phyloP scores from a whole-genome alignment of 2,888 invertebrate species.

The Drosophila putrida region DNA sequence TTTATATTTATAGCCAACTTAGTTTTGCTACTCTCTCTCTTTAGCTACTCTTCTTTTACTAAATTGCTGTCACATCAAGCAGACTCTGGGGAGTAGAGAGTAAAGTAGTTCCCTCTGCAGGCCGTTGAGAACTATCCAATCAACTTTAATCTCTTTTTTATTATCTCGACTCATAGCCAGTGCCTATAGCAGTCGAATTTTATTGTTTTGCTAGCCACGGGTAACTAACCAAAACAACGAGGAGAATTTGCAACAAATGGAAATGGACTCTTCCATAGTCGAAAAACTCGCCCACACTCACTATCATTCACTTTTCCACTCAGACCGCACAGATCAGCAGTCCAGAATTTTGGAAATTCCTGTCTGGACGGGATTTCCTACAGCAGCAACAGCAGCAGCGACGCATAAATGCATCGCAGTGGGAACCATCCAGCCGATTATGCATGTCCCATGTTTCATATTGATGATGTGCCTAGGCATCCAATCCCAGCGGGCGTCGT shows the following conservation, averaged over 20 bases:
- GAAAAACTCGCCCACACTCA: slow-evolving; percentile 13
- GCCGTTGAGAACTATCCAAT: neutral
- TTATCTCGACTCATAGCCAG: slow-evolving; percentile 43
- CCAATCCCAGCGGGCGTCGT: slow-evolving; percentile 23
- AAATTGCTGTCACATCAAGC: neutral
- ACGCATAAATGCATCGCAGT: slow-evolving; percentile 71
- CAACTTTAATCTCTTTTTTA: slow-evolving; percentile 52
- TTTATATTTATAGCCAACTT: no score
- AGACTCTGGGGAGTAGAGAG: neutral
- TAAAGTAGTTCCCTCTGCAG: neutral
- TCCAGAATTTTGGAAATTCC: slow-evolving; percentile 67
- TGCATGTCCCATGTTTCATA: slow-evolving; percentile 74
- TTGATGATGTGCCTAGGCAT: slow-evolving; percentile 62
- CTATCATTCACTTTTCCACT: slow-evolving; percentile 15
- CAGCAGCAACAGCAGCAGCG: slow-evolving; percentile 40
- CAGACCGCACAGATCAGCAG: slow-evolving; percentile 25
- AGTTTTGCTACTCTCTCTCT: no score
- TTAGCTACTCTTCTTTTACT: no score
- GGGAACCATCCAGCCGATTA: slow-evolving; percentile 74
- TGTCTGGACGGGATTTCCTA: slow-evolving; percentile 79
- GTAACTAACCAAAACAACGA: slow-evolving; percentile 49
- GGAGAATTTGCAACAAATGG: slow-evolving; percentile 36
- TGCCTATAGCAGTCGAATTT: slow-evolving; percentile 36
- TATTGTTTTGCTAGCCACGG: slow-evolving; percentile 37
- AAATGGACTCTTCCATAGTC: slow-evolving; percentile 16